Evolutionary conservation across 2,888 invertebrate genomes (phyloP).

Genomic region (Asteroscopus sphinx): DNA sequence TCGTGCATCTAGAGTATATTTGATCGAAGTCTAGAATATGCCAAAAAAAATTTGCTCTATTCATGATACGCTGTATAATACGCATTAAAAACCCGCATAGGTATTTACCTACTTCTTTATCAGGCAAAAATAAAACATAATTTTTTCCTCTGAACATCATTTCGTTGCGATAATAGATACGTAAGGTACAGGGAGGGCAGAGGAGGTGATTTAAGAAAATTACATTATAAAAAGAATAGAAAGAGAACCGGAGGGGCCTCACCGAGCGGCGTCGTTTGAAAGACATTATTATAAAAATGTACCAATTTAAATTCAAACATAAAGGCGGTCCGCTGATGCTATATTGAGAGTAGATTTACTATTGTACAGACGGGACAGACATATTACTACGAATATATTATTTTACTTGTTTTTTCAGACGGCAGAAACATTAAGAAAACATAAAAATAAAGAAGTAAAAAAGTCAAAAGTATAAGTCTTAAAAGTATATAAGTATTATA

Average conservation of each 20-base stretch:
- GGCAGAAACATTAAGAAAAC: too few relatives aligned
- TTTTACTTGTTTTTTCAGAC: neutral
- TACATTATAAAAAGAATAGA: constrained; percentile 85
- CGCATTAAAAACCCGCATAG: neutral
- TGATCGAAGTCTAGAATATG: too few relatives aligned
- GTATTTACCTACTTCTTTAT: neutral
- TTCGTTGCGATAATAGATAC: constrained; percentile 54
- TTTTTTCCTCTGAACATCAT: constrained; percentile 47
- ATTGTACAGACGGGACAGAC: constrained; percentile 30
- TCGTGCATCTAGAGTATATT: too few relatives aligned
- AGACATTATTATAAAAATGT: constrained; percentile 84
- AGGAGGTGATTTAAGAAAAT: constrained; percentile 86
- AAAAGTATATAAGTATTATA: too few relatives aligned
- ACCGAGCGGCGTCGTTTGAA: constrained; percentile 74
- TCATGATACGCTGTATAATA: neutral
- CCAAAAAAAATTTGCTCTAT: too few relatives aligned
- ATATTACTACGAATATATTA: constrained; percentile 11
- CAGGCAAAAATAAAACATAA: constrained; percentile 17
- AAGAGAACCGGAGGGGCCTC: constrained; percentile 71
- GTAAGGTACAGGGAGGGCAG: constrained; percentile 69
- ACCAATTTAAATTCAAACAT: constrained; percentile 86
- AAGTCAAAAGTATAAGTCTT: too few relatives aligned
- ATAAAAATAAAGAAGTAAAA: too few relatives aligned
- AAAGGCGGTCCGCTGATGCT: constrained; percentile 68
- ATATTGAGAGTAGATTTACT: constrained; percentile 62